Base-by-base conservation (phyloP, 23 tunicate genomes). In the Aplidium turbinatum region DNA sequence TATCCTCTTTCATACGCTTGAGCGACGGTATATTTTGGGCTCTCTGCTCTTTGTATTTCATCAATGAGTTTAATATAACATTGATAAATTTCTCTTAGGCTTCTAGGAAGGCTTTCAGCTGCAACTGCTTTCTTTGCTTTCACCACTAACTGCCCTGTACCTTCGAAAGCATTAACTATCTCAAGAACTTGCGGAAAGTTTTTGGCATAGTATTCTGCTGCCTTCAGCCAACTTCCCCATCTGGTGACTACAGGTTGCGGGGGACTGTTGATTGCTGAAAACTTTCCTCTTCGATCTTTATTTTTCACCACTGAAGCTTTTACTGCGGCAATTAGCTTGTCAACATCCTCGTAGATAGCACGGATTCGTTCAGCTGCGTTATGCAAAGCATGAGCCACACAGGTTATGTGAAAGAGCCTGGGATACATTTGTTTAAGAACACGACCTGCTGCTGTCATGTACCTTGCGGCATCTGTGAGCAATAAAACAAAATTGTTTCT, bases 381-480 rank as follows among this genome's bases (percentile, higher is more conserved):
- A 70, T 70, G 76, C 38, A 70, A 48, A 47, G 24, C 76, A 34
- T 70, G 76, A 70, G 76, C 76, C 58, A 70, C 58, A 45, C 58
- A 70, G 76, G 76, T 70, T 3, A 70, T 70, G 58, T 70, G 58
- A 70, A 70, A 70, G 22, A 70, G 76, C 58, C 58, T 70, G 39
- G 76, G 58, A 70, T 47, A 70, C 29, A 58, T 70, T 47, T 70
- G 58, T 70, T 70, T 70, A 70, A 47, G 58, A 25, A 70, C 76
- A 70, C 58, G 76, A 70, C 76, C 76, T 70, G 76, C 76, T 70
- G 76, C 76, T 47, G 76, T 70, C 76, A 70, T 70, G 58, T 70
- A 70, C 58, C 76, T 70, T 45, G 76, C 58, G 27, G 76, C 76
- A 70, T 70, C 76, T 70, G 76, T 70, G 58, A 70, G 76, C 58